Evolutionary conservation across 2,888 invertebrate genomes (phyloP).

Genomic region (Eupithecia pulchellata): DNA sequence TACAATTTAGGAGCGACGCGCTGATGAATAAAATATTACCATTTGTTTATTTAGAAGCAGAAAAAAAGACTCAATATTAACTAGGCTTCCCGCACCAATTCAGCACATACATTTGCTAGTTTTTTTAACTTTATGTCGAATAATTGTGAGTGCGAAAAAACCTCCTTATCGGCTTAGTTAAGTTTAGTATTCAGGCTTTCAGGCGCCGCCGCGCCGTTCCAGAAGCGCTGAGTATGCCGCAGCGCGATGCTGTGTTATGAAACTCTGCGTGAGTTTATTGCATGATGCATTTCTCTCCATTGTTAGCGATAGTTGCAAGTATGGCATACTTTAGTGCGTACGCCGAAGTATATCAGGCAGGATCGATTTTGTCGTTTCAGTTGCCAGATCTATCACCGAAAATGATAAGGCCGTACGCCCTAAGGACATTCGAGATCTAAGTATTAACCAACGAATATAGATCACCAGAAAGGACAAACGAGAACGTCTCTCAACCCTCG

Average conservation of each 20-base stretch:
- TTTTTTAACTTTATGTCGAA: neutral
- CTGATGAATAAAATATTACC: conserved; percentile 18
- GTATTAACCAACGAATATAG: neutral
- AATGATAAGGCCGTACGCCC: neutral
- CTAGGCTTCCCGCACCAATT: neutral
- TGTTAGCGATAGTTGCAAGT: conserved; percentile 19
- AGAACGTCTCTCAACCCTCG: neutral
- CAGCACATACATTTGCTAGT: neutral
- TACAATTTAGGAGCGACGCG: neutral
- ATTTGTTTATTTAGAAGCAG: conserved; percentile 2
- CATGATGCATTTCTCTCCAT: conserved; percentile 27
- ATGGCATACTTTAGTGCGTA: neutral
- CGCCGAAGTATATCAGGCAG: neutral
- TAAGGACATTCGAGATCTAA: neutral
- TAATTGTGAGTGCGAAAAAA: neutral
- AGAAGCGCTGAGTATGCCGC: conserved; percentile 13
- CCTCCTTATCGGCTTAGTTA: conserved; percentile 15
- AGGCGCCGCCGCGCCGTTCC: conserved; percentile 12
- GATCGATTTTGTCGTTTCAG: neutral
- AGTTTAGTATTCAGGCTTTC: conserved; percentile 27
- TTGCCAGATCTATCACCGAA: neutral
- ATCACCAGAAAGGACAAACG: neutral
- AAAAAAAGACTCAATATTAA: conserved; percentile 18
- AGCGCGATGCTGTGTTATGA: conserved; percentile 26
- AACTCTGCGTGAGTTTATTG: conserved; percentile 22